Percentiles rank a stretch among this genome's conserved stretches.
Conservation (phyloP, 23 tunicate genomes). For the Phallusia fumigata region DNA sequence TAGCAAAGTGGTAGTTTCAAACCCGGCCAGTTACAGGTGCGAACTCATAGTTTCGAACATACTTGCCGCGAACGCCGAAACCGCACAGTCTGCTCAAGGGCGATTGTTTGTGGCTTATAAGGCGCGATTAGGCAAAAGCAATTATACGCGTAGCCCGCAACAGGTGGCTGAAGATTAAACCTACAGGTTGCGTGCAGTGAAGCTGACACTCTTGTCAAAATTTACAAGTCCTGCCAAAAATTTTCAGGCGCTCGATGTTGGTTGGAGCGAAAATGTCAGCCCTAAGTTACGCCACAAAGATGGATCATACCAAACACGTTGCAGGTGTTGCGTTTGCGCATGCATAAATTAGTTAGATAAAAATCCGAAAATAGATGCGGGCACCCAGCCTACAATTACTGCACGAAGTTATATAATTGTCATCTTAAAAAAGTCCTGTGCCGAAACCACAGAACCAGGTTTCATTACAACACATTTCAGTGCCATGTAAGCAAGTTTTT, state of each 20-base stretch:
- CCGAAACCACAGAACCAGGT: neutral
- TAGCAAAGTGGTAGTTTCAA: neutral
- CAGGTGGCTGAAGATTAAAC: neutral
- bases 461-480: neutral
- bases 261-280: neutral
- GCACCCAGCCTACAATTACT: too few relatives aligned
- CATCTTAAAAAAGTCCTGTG: too few relatives aligned
- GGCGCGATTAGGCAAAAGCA: slow-evolving; percentile 3
- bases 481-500: neutral
- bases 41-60: neutral
- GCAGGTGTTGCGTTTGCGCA: neutral
- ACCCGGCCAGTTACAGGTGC: neutral
- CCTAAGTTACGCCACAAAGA: neutral
- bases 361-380: too few relatives aligned
- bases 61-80: neutral
- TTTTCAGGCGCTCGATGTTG: neutral
- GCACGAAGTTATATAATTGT: too few relatives aligned
- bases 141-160: neutral
- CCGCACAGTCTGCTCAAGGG: slow-evolving; percentile 13
- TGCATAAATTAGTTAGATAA: too few relatives aligned
- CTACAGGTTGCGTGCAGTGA: too few relatives aligned
- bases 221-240: too few relatives aligned
- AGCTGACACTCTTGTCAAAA: too few relatives aligned
- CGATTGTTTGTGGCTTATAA: slow-evolving; percentile 10
- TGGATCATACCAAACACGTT: neutral